Conservation (phyloP, 2,797 vertebrate species). For the Cirrhinus molitorella region DNA sequence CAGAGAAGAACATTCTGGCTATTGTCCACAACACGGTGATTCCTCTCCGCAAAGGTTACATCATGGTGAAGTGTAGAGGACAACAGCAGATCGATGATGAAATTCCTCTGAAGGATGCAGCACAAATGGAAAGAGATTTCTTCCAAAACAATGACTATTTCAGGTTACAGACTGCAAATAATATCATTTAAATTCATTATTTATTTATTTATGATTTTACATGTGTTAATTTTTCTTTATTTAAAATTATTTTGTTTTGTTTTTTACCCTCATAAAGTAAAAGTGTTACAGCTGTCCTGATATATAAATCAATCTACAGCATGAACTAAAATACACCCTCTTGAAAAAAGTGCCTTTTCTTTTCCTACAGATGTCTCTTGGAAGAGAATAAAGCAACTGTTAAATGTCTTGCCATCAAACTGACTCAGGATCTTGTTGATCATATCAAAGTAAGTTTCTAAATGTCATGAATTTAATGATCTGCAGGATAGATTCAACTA, state of each 20-base stretch:
- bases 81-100: conserved; percentile 78
- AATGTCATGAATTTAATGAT: neutral
- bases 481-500: neutral
- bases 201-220: neutral
- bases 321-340: neutral
- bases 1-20: conserved; percentile 68
- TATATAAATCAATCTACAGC: no score
- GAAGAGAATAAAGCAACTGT: conserved; percentile 72
- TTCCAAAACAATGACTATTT: conserved; percentile 79
- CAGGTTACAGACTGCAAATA: conserved; percentile 67
- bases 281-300: no score
- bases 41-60: conserved; percentile 81
- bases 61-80: conserved; percentile 82
- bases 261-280: neutral
- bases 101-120: conserved; percentile 69
- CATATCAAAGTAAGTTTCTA: conserved; percentile 77
- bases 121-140: conserved; percentile 76
- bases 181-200: neutral
- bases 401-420: conserved; percentile 72
- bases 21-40: conserved; percentile 73
- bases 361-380: conserved; percentile 69
- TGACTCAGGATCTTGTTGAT: conserved; percentile 76
- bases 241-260: neutral
- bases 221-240: neutral
- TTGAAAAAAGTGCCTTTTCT: neutral